These are phyloP conservation scores for Cataglyphis livida DNA, from an alignment of 2,888 invertebrate genomes.

Conservation along the genomic window DNA sequence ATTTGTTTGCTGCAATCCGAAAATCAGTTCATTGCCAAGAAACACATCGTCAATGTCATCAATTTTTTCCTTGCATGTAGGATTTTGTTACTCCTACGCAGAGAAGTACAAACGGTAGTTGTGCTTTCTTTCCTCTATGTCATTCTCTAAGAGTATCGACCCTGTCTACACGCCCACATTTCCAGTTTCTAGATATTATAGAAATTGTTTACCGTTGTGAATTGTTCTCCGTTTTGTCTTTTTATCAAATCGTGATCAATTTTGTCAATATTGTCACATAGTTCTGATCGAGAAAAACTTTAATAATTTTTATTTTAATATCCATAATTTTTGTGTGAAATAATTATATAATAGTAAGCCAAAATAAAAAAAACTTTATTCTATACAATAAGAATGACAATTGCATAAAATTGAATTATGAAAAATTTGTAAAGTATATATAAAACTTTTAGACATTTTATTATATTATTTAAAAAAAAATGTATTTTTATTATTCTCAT, in stretches of 20 bases:
- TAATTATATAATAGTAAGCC: background rate
- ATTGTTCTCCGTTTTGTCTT: slow-evolving; percentile 55
- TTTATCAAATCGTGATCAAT: slow-evolving; percentile 10
- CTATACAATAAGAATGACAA: background rate
- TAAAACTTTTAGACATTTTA: background rate
- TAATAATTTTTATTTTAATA: background rate
- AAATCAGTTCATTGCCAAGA: slow-evolving; percentile 77
- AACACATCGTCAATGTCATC: slow-evolving; percentile 58
- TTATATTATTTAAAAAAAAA: background rate
- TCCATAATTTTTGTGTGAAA: background rate
- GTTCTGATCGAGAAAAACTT: slow-evolving; percentile 1
- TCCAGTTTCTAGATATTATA: slow-evolving; percentile 55
- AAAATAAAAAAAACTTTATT: background rate
- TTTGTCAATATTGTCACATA: slow-evolving; percentile 13
- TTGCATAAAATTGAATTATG: background rate
- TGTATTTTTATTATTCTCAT: background rate
- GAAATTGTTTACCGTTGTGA: slow-evolving; percentile 67
- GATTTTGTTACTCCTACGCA: slow-evolving; percentile 66
- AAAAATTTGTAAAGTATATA: background rate
- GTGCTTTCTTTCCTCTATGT: slow-evolving; percentile 62
- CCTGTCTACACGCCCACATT: slow-evolving; percentile 61
- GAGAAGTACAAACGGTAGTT: slow-evolving; percentile 69
- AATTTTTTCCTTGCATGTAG: slow-evolving; percentile 49
- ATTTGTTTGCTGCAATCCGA: slow-evolving; percentile 53
- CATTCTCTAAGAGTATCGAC: slow-evolving; percentile 60